Evolutionary conservation across 1,140 invertebrate species (phyloP), one percentile per base, ranked within the genome.

Genomic region (Danaus melanippus): DNA sequence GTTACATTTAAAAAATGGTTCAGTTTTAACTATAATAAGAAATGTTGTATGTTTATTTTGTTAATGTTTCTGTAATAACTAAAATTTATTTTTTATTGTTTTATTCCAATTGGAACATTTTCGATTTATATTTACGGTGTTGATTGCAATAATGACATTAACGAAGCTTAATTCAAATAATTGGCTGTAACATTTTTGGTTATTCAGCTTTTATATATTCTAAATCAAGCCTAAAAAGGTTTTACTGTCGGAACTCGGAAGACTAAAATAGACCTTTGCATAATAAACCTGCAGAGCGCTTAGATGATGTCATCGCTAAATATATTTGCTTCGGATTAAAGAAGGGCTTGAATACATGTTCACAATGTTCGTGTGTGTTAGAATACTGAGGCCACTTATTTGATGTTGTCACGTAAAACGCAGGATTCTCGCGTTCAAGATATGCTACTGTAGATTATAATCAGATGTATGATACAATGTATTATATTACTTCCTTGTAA

Each of bases 391-490:
- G 41, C 15, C 49, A 52, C 66, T 57, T 43, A 48, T 48, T 46
- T 46, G 45, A 60, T 56, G 56, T 63, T 50, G 67, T 76, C 75
- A 80, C 74, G 77, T 77, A 74, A 67, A 64, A 73, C 68, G 67
- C 62, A 68, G 64, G 64, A 71, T 58, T 71, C 70, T 70, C 66
- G 74, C 71, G 58, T 65, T 68, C 68, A 12, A 50, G 74, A 74
- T 71, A 78, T 78, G 70, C 62, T 55, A 61, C 46, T 46, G 49
- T 44, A 61, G 72, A 79, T 72, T 68, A 66, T 65, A 61, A 69
- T 75, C 72, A 57, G 60, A 61, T 63, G 45, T 56, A 56, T 58
- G 44, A 51, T 60, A 49, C 48, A 50, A 46, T 47, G 55, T 56
- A 56, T 32, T 32, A 32, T 32, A 32, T 32, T 32, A 32, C 21